Evolutionary conservation across 2,888 invertebrate genomes (phyloP).

Genomic region (Caenorhabditis angaria): DNA sequence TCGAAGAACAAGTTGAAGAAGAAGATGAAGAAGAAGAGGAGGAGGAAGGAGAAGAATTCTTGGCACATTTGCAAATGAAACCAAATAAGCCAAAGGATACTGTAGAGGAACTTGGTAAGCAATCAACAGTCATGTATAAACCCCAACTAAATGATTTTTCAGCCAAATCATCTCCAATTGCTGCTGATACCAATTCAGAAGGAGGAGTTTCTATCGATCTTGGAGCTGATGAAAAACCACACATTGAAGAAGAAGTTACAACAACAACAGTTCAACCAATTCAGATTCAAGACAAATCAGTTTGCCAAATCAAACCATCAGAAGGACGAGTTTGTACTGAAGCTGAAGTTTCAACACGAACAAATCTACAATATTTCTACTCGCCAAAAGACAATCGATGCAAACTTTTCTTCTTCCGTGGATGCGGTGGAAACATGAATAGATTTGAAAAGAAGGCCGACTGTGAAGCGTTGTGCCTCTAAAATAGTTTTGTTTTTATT

Average conservation of each 20-base stretch:
- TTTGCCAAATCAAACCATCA: constrained; percentile 61
- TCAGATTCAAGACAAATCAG: constrained; percentile 48
- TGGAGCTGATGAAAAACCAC: constrained; percentile 21
- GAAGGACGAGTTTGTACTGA: constrained; percentile 66
- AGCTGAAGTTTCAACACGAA: constrained; percentile 61
- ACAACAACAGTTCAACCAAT: constrained; percentile 36
- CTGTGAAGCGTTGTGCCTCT: constrained; percentile 61
- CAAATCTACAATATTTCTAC: constrained; percentile 70
- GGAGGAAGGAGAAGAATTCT: constrained; percentile 29
- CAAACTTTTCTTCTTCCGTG: constrained; percentile 69
- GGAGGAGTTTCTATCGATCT: constrained; percentile 48
- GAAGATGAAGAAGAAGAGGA: constrained; percentile 48
- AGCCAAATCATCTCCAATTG: constrained; percentile 37
- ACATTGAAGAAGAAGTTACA: constrained; percentile 41
- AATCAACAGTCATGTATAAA: constrained; percentile 7
- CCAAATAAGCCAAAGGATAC: constrained; percentile 20
- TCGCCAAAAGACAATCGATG: constrained; percentile 61
- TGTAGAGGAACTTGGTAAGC: constrained; percentile 32
- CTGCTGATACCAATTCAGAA: constrained; percentile 37
- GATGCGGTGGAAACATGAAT: constrained; percentile 68
- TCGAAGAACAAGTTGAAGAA: constrained; percentile 7
- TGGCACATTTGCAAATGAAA: constrained; percentile 44
- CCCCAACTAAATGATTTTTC: background rate
- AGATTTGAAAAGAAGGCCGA: constrained; percentile 65
- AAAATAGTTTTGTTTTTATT: background rate